Evolutionary conservation across 2,113 vertebrate species (phyloP), one percentile per base, ranked within the genome.

Genomic region (Callaeas wilsoni): DNA sequence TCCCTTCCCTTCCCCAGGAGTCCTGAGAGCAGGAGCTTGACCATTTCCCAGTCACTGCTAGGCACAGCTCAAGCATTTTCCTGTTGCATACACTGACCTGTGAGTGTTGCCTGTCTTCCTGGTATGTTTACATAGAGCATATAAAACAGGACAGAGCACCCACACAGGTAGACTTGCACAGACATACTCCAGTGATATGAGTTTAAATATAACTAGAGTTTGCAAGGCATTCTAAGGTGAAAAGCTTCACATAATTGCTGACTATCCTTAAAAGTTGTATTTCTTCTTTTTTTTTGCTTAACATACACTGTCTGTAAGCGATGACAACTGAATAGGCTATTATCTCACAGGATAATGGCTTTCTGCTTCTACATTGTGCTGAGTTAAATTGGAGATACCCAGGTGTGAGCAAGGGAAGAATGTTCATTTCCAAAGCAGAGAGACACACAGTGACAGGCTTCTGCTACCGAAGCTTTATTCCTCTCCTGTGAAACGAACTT

Each of bases 221-320:
- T 83, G 64, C 70, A 60, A 96, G 60, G 82, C 42, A 69, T 85
- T 94, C 81, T 91, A 70, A 92, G 85, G 94, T 93, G 75, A 93
- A 94, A 94, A 86, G 52, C 42, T 93, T 70, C 2, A 2, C 12
- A 4, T 75, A 88, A 63, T 47, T 90, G 78, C 91, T 90, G 75
- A 90, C 62, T 91, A 55, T 19, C 9, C 80, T 93, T 74, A 90
- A 83, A 78, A 94, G 87, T 83, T 64, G 62, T 50, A 55, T 87
- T 83, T 56, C 18, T 79, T 30, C 11, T 39, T 80, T 75, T 86
- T 86, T 56, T 76, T 60, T 52, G 7, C 64, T 44, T 83, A 46
- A 62, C 23, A n/a, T 32, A 46, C 39, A 71, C 42, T 70, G 50
- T 47, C 75, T 80, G 35, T 55, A 91, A 74, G 63, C 0, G 7